Evolutionary conservation across 2,797 vertebrate species (phyloP), one percentile per base, ranked within the genome.

Genomic region (Synaphobranchus kaupii): DNA sequence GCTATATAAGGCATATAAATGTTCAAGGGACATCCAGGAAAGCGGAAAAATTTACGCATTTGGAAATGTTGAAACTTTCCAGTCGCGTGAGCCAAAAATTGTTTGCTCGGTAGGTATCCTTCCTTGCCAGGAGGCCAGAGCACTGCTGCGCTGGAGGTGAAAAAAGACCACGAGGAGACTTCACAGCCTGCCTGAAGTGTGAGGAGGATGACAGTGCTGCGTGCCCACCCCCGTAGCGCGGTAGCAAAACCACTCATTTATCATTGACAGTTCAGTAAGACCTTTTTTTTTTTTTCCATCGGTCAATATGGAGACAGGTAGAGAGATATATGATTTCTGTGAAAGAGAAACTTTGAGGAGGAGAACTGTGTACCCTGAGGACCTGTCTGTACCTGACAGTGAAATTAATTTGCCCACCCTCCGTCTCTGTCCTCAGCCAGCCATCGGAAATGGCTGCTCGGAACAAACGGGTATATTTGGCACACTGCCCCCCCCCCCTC

Each of bases 401-500:
- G 73, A 78, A 44, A 78, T 78, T 44, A 78, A 47, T 78, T 78
- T 47, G 20, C 73, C 34, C 39, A 78, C 73, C 39, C 73, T 39
- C 73, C 34, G 39, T 17, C 17, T 73, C 5, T 25, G 66, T 12
- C 84, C 48, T 28, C 47, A 56, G 86, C 66, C 81, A 73, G 85
- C 81, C 73, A 90, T 81, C 73, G 89, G 90, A 90, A 89, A 88
- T 84, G 84, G 87, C 68, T 39, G 78, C 56, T 85, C 87, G 89
- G 88, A 85, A 91, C 89, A 91, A 91, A 91, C 83, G 86, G 86
- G 87, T 90, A 89, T 89, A 90, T 91, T 89, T 92, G 86, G 88
- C 87, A 60, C 82, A 17, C 83, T 66, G 48, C 58, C 88, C 88
- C 28, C 73, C 39, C 73, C 52, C 28, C 50, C 56, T 78, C 86